These are phyloP conservation scores for Lasioglossum leucozonium DNA, from an alignment of 2,888 invertebrate genomes.

Conservation along the genomic window DNA sequence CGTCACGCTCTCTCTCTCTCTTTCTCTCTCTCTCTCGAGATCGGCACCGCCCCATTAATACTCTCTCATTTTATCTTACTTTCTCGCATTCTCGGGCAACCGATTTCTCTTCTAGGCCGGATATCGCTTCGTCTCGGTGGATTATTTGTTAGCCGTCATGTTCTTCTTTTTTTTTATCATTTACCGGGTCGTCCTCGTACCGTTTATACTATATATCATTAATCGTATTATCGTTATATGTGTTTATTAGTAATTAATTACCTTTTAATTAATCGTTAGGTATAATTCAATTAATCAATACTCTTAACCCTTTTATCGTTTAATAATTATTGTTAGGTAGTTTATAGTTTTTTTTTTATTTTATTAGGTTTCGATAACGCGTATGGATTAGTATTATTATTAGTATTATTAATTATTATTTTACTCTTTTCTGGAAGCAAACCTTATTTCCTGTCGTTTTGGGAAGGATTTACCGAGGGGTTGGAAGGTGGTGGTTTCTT, in stretches of 20 bases:
- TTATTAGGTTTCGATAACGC: conserved; percentile 82
- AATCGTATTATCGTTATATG: conserved; percentile 79
- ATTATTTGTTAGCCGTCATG: conserved; percentile 83
- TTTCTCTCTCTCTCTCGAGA: too few relatives aligned
- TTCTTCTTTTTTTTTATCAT: conserved; percentile 46
- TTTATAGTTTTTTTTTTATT: conserved; percentile 79
- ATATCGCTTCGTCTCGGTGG: conserved; percentile 80
- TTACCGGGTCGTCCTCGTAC: conserved; percentile 78
- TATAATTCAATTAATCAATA: conserved; percentile 82
- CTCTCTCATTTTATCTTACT: background rate
- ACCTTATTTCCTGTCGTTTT: conserved; percentile 73
- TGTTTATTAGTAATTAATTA: conserved; percentile 77
- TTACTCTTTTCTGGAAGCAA: conserved; percentile 79
- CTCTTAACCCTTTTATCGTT: conserved; percentile 81
- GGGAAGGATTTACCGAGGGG: conserved; percentile 68
- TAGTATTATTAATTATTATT: conserved; percentile 49
- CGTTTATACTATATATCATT: conserved; percentile 77
- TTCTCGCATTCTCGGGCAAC: conserved; percentile 28
- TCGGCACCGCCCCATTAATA: conserved; percentile 48
- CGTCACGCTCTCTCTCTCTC: too few relatives aligned
- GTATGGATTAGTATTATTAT: conserved; percentile 74
- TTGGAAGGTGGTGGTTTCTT: conserved; percentile 57
- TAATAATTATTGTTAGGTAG: conserved; percentile 83
- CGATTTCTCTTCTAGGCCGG: conserved; percentile 57
- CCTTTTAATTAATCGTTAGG: conserved; percentile 78